phyloP scores from a whole-genome alignment of 2,888 invertebrate species.

The Scaptodrosophila latifasciaeformis region DNA sequence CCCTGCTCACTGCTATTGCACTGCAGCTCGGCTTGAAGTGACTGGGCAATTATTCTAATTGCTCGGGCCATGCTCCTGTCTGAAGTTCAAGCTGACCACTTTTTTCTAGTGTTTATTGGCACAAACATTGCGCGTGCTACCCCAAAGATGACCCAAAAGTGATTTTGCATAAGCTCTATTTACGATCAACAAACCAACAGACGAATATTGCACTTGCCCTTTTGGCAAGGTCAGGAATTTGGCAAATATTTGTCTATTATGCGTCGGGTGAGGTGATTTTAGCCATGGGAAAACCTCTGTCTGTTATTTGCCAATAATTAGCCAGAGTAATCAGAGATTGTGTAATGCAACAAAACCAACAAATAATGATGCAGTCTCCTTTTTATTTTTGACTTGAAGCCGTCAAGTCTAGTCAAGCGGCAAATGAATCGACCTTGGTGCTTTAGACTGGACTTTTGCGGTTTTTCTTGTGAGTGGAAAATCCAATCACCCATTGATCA shows the following conservation, averaged over 20 bases:
- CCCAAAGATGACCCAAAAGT: too few relatives aligned
- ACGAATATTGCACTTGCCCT: slow-evolving; percentile 31
- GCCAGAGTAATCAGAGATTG: slow-evolving; percentile 54
- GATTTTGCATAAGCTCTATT: too few relatives aligned
- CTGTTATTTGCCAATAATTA: slow-evolving; percentile 59
- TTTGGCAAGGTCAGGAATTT: slow-evolving; percentile 51
- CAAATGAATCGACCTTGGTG: slow-evolving; percentile 31
- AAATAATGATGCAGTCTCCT: slow-evolving; percentile 36
- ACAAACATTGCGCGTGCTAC: too few relatives aligned
- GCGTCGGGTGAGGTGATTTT: too few relatives aligned
- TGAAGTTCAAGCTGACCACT: slow-evolving; percentile 46
- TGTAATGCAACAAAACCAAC: slow-evolving; percentile 48
- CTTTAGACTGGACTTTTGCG: neutral
- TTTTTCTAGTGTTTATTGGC: too few relatives aligned
- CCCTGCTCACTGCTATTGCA: too few relatives aligned
- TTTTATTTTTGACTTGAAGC: too few relatives aligned
- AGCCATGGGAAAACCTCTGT: too few relatives aligned
- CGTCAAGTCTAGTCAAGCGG: slow-evolving; percentile 29
- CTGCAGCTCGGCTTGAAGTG: slow-evolving; percentile 26
- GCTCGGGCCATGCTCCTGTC: slow-evolving; percentile 20
- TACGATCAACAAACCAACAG: neutral
- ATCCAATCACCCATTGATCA: too few relatives aligned
- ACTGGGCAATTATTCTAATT: slow-evolving; percentile 51
- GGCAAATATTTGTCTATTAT: slow-evolving; percentile 45
- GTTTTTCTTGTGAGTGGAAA: too few relatives aligned